phyloP scores from a whole-genome alignment of 2,797 vertebrate genomes.

The Gadopsis bispinosus region DNA sequence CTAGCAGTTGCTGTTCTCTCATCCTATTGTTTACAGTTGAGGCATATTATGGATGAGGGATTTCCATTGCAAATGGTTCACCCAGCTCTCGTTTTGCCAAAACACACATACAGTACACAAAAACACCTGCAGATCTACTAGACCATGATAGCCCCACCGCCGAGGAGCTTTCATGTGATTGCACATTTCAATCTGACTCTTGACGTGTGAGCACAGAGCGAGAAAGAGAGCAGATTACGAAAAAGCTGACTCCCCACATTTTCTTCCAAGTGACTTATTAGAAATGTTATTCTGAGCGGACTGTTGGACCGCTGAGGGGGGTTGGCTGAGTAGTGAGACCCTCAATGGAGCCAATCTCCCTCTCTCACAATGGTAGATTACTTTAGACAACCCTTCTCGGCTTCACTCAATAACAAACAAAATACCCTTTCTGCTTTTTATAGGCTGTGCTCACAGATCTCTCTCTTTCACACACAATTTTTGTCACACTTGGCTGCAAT shows the following conservation, averaged over 20 bases:
- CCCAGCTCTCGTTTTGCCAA: conserved; percentile 54
- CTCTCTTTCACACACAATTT: conserved; percentile 18
- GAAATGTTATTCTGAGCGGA: conserved; percentile 75
- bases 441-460: conserved; percentile 35
- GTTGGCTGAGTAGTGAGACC: conserved; percentile 60
- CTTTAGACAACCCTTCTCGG: conserved; percentile 59
- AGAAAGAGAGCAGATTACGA: conserved; percentile 81
- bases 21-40: conserved; percentile 54
- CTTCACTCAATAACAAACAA: conserved; percentile 57
- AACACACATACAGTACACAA: conserved; percentile 56
- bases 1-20: conserved; percentile 24
- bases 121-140: conserved; percentile 67
- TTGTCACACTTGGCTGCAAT: conserved; percentile 14
- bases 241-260: conserved; percentile 85
- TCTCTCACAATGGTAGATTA: conserved; percentile 60
- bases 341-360: conserved; percentile 65
- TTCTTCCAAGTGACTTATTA: conserved; percentile 85
- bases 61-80: conserved; percentile 59
- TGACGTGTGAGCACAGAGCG: conserved; percentile 76
- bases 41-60: conserved; percentile 51
- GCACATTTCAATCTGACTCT: conserved; percentile 79
- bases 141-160: conserved; percentile 67
- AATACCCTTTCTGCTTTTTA: conserved; percentile 26
- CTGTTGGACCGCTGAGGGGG: conserved; percentile 60
- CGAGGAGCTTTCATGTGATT: conserved; percentile 79